These are phyloP conservation scores for Eustalomyia histrio DNA, from an alignment of 2,888 invertebrate genomes.

Conservation along the genomic window DNA sequence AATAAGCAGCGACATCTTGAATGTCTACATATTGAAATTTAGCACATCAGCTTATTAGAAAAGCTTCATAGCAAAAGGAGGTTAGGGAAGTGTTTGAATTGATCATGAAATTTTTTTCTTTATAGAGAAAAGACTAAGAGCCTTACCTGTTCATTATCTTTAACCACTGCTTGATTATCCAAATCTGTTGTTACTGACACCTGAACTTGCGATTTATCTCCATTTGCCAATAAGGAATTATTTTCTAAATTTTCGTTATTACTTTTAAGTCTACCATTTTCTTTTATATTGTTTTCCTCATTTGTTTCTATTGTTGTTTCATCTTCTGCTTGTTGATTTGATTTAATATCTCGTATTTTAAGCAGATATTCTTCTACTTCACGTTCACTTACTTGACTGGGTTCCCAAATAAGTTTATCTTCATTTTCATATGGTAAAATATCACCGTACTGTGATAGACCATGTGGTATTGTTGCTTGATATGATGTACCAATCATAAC, in stretches of 20 bases:
- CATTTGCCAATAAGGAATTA: conserved; percentile 48
- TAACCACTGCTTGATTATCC: conserved; percentile 68
- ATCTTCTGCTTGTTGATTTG: conserved; percentile 53
- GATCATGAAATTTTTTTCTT: too few species aligned
- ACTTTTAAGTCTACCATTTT: conserved; percentile 40
- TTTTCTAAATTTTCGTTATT: conserved; percentile 49
- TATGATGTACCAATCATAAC: conserved; percentile 97
- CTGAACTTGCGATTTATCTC: conserved; percentile 20
- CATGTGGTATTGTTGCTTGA: conserved; percentile 96
- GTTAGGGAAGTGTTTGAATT: too few species aligned
- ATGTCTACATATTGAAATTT: too few species aligned
- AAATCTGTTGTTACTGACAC: conserved; percentile 6
- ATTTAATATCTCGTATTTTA: conserved; percentile 74
- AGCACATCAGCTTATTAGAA: too few species aligned
- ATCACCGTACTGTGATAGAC: conserved; percentile 94
- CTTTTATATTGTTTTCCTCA: conserved; percentile 2
- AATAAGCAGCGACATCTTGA: too few species aligned
- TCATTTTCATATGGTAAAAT: conserved; percentile 97
- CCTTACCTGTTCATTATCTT: conserved; percentile 87
- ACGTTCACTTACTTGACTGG: conserved; percentile 85
- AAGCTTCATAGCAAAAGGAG: too few species aligned
- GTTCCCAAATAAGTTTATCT: conserved; percentile 96
- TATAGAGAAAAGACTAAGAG: too few species aligned
- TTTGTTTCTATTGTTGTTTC: conserved; percentile 12
- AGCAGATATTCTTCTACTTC: conserved; percentile 90